Evolutionary conservation across 2,113 vertebrate species (phyloP), one percentile per base, ranked within the genome.

Genomic region (Nyctereutes procyonoides): DNA sequence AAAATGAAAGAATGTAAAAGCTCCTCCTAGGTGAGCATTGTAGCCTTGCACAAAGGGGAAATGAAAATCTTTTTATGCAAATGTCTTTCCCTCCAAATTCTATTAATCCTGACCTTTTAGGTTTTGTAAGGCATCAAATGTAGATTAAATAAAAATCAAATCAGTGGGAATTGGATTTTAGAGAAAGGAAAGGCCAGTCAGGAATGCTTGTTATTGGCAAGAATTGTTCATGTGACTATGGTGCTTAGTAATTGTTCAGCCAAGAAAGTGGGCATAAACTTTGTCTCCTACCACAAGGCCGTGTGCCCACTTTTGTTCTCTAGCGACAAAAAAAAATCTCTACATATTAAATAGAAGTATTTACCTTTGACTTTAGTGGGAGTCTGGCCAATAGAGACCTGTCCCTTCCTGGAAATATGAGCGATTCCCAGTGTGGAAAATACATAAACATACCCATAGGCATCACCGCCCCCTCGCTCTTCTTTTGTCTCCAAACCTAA

Each of bases 11-110:
- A 79, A 95, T 38, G 13, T 16, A 60, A 91, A 95, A 85, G 8
- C 26, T 63, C 86, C 65, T 95, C 69, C 15, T 79, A 65, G 26
- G 62, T 83, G 73, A 96, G 43, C 26, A 51, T 17, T 10, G 30
- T 35, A 93, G 51, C 13, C 35, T 83, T 86, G 26, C 9, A 55
- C 38, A 82, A 95, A 63, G 11, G 26, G 51, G 9, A 94, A 88
- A 89, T 80, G 60, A 86, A 94, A 97, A 53, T 55, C 43, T 93
- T 97, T 95, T 95, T 91, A 91, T 56, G 43, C 13, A 58, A 38
- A 93, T 85, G 60, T 55, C 38, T 53, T 93, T 79, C 87, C 35
- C 51, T 84, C 6, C 8, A 77, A 86, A 88, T 89, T 67, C 48
- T 93, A 63, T 14, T 89, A 93, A 97, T 73, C 20, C 79, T 92